Evolutionary conservation across 2,797 vertebrate genomes (phyloP), one percentile per base, ranked within the genome.

Genomic region (Periparus ater): DNA sequence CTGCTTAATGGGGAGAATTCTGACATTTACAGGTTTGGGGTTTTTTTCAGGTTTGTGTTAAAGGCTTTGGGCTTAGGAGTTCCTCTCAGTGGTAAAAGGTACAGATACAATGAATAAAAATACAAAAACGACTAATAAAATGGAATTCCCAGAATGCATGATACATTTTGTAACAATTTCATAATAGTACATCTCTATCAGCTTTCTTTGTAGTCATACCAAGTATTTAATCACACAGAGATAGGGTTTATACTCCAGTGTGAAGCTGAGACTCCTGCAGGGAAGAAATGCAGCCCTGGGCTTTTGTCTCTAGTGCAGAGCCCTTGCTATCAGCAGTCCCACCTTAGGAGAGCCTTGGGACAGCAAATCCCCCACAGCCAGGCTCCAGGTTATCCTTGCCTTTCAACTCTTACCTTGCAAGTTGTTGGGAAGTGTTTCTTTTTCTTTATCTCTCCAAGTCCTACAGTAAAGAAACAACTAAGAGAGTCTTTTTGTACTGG

Each of bases 261-360:
- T 85, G 92, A 60, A 70, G 68, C 2, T 67, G 34, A 88, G 77
- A 55, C 51, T 95, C 73, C 91, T 67, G 17, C 71, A 73, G 91
- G 77, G 95, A 81, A 88, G 82, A 13, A 36, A 12, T 54, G 13
- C 29, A 90, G 40, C 66, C 47, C 0, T 4, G 36, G 78, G 57
- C 47, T 75, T 62, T 50, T 75, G 9, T 73, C 82, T 95, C 71
- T 81, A 36, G n/a, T 23, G 85, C 81, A 93, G 93, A 96, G 95
- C 87, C 85, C 12, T 75, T 44, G n/a, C 81, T 79, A 34, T 54
- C 78, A 50, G 34, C 48, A 65, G 36, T 77, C 68, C 34, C 65
- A 70, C 48, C 84, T 47, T 67, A 90, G 82, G 42, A 65, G 76
- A 32, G 53, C 87, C 93, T 85, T 96, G 97, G 87, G 94, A 78